Evolutionary conservation across 2,113 vertebrate genomes (phyloP).

Genomic region (Myrmecobius fasciatus): DNA sequence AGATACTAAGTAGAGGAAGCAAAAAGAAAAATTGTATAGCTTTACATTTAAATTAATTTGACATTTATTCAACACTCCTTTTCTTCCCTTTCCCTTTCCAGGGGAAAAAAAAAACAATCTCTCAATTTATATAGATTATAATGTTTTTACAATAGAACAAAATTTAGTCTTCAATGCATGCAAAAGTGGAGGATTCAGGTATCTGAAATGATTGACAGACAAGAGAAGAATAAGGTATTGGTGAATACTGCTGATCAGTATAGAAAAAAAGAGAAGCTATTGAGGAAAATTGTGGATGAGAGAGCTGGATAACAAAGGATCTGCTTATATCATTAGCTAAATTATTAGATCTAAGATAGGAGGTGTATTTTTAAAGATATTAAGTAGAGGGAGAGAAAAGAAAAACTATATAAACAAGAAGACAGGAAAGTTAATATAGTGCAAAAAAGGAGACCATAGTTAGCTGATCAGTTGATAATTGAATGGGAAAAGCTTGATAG

Average conservation of each 20-base stretch:
- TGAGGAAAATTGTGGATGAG: constrained; percentile 12
- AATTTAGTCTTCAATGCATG: background rate
- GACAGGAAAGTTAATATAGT: background rate
- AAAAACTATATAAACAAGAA: constrained; percentile 1
- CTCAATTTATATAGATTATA: background rate
- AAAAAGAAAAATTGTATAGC: background rate
- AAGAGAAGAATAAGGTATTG: background rate
- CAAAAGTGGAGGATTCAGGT: background rate
- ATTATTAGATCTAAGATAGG: constrained; percentile 11
- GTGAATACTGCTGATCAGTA: background rate
- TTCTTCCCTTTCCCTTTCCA: background rate
- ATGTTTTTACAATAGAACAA: constrained; percentile 13
- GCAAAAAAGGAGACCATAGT: too few species aligned
- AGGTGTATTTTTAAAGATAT: background rate
- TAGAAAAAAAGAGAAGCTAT: background rate
- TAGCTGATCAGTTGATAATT: background rate
- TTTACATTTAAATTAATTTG: constrained; percentile 17
- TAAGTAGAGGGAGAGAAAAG: too few species aligned
- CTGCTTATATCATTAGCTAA: constrained; percentile 25
- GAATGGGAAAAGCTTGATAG: constrained; percentile 45
- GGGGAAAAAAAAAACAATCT: too few species aligned
- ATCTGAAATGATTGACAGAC: constrained; percentile 11
- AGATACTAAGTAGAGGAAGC: constrained; percentile 26
- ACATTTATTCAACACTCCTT: background rate
- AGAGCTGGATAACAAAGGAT: constrained; percentile 17